These are phyloP conservation scores for Drosophila equinoxialis DNA, from an alignment of 1,140 invertebrate genomes.

Conservation along the genomic window DNA sequence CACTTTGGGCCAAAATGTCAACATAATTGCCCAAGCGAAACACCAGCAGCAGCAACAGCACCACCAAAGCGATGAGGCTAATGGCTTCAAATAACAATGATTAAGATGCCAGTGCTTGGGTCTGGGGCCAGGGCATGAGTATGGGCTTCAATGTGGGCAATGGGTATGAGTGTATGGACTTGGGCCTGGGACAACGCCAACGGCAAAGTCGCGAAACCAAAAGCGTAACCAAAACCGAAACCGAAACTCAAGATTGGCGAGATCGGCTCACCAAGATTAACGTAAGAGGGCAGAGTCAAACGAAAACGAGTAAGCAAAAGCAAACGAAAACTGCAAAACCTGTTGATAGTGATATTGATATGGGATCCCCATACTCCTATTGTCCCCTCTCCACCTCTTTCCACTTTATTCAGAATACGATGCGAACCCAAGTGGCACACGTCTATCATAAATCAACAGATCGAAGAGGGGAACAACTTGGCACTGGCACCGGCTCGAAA, in stretches of 20 bases:
- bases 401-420: conserved; percentile 11
- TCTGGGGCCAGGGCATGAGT: neutral
- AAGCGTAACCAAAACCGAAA: conserved; percentile 11
- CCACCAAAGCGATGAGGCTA: conserved; percentile 61
- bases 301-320: conserved; percentile 23
- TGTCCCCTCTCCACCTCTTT: conserved; percentile 11
- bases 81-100: conserved; percentile 78
- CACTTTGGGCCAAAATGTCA: conserved; percentile 60
- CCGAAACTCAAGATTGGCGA: conserved; percentile 39
- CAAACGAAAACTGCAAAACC: conserved; percentile 39
- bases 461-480: conserved; percentile 23
- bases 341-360: conserved; percentile 76
- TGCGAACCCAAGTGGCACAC: conserved; percentile 64
- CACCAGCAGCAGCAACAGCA: conserved; percentile 58
- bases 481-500: neutral
- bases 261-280: conserved; percentile 47
- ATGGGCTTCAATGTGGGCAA: neutral
- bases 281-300: conserved; percentile 26
- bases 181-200: conserved; percentile 9
- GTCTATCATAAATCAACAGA: conserved; percentile 66
- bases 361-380: conserved; percentile 9
- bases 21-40: conserved; percentile 72
- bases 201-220: conserved; percentile 17
- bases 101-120: conserved; percentile 54
- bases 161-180: neutral